Conservation (phyloP, 2,113 vertebrate genomes). For the Chionomys nivalis region DNA sequence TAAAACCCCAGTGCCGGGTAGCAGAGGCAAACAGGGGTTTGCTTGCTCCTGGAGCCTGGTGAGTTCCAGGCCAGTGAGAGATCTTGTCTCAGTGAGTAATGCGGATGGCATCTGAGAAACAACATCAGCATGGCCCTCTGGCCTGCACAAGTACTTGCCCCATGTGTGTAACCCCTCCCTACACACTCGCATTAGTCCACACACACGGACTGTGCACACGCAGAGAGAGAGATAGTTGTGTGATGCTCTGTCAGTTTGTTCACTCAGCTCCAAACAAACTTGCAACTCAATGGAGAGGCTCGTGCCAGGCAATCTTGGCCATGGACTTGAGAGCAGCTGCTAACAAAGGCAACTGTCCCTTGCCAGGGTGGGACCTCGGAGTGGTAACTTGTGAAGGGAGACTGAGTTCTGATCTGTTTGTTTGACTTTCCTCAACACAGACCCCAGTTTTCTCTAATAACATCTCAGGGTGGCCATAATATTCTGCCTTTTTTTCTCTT, state of each 20-base stretch:
- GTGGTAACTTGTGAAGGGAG: constrained; percentile 49
- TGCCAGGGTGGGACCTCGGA: constrained; percentile 12
- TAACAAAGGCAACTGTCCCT: constrained; percentile 57
- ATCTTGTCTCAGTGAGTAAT: background rate
- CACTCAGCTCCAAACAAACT: background rate
- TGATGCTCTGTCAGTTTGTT: background rate
- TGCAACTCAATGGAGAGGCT: background rate
- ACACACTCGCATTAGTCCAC: background rate
- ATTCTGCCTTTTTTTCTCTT: background rate
- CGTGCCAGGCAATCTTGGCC: constrained; percentile 19
- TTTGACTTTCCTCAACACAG: constrained; percentile 49
- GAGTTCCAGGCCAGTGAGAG: background rate
- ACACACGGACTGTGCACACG: background rate
- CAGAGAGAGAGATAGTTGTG: background rate
- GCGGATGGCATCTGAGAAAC: no score
- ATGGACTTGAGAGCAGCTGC: constrained; percentile 54
- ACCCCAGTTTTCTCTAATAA: background rate
- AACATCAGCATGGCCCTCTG: background rate
- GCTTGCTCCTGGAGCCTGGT: background rate
- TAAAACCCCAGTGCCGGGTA: background rate
- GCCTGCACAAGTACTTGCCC: background rate
- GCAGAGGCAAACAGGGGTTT: background rate
- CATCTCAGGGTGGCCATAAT: background rate
- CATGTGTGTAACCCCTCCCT: background rate
- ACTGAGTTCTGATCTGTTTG: constrained; percentile 64